Evolutionary conservation across 2,888 invertebrate genomes (phyloP).

Genomic region (Tenthredo livida): DNA sequence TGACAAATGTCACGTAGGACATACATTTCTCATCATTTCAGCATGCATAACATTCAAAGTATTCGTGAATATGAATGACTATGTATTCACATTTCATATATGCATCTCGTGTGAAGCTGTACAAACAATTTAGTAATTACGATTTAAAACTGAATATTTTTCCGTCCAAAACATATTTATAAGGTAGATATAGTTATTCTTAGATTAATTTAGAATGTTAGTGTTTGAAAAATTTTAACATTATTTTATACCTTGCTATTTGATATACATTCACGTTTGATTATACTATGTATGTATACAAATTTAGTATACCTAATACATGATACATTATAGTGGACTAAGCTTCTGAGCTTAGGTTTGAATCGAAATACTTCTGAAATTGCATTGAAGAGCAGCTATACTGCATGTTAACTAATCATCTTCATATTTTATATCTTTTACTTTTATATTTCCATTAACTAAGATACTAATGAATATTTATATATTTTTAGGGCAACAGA

Average conservation of each 20-base stretch:
- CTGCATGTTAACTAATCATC: neutral
- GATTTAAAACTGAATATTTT: constrained; percentile 22
- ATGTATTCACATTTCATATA: neutral
- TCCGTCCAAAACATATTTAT: constrained; percentile 46
- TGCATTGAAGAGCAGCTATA: neutral
- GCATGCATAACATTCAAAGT: constrained; percentile 4
- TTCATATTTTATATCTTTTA: constrained; percentile 16
- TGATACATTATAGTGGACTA: neutral
- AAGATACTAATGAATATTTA: constrained; percentile 36
- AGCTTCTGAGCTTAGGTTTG: neutral
- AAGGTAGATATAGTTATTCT: constrained; percentile 30
- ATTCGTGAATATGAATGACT: neutral
- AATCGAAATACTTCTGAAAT: neutral
- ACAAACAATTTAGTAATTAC: constrained; percentile 42
- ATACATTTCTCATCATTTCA: constrained; percentile 20
- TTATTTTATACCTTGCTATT: constrained; percentile 35
- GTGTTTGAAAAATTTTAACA: constrained; percentile 39
- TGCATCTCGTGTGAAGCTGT: constrained; percentile 23
- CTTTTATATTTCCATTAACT: constrained; percentile 25
- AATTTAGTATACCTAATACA: neutral
- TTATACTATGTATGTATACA: constrained; percentile 12
- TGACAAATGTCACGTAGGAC: neutral
- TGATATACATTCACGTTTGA: constrained; percentile 36
- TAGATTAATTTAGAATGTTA: constrained; percentile 28
- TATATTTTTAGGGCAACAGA: constrained; percentile 5